These are phyloP conservation scores for Chaenogobius annularis DNA, from an alignment of 2,113 vertebrate species.

Conservation along the genomic window DNA sequence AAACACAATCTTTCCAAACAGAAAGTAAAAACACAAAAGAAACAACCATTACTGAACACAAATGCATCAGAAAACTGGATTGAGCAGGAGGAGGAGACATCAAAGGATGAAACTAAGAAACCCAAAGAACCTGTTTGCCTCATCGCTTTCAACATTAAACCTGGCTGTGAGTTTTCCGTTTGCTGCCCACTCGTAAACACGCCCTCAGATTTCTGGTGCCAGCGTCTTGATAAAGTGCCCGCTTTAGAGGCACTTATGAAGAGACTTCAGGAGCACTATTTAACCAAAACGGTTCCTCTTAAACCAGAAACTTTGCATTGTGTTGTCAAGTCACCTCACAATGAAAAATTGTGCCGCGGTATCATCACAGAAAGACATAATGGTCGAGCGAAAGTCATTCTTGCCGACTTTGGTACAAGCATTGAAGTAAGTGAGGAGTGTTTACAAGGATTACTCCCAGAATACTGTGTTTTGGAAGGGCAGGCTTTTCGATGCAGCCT, in stretches of 20 bases:
- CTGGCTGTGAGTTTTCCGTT: slow-evolving; percentile 79
- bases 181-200: slow-evolving; percentile 75
- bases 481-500: slow-evolving; percentile 87
- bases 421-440: slow-evolving; percentile 72
- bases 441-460: slow-evolving; percentile 77
- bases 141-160: slow-evolving; percentile 75
- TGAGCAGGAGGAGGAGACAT: not conserved
- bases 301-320: slow-evolving; percentile 76
- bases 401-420: slow-evolving; percentile 83
- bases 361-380: slow-evolving; percentile 60
- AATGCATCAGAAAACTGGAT: not conserved
- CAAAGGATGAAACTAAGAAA: slow-evolving; percentile 5
- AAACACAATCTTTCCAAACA: not conserved
- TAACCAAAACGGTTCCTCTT: slow-evolving; percentile 63
- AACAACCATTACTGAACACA: not conserved
- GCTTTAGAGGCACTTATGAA: slow-evolving; percentile 81
- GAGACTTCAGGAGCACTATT: slow-evolving; percentile 81
- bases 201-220: slow-evolving; percentile 87
- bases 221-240: slow-evolving; percentile 66
- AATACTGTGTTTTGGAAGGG: slow-evolving; percentile 76
- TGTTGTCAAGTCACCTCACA: slow-evolving; percentile 73
- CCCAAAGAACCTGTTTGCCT: slow-evolving; percentile 8
- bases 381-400: slow-evolving; percentile 63
- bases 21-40: not conserved
- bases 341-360: slow-evolving; percentile 85